Evolutionary conservation across 1,140 invertebrate genomes (phyloP), one percentile per base, ranked within the genome.

Genomic region (Galleria mellonella): DNA sequence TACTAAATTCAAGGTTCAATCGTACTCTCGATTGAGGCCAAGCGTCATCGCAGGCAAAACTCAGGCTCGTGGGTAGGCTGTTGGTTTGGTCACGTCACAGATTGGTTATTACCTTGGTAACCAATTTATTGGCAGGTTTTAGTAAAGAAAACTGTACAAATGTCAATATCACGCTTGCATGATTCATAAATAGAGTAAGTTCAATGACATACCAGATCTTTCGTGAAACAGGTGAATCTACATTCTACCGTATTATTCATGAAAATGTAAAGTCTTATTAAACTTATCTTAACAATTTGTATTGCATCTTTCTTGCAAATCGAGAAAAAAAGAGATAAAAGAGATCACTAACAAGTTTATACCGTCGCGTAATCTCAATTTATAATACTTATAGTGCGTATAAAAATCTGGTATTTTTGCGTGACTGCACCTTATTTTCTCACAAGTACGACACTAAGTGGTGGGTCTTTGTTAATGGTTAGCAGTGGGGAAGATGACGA

Each of bases 1-100:
- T 53, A 55, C 53, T 42, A 59, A 62, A 72, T 65, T 71, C 72
- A 81, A 81, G 73, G 75, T 71, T 62, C 47, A 32, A 13, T 12
- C 12, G 50, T 48, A 66, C 70, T 66, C 59, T 72, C 50, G 56
- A 54, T 44, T 41, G 30, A 46, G 40, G 48, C 38, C 49, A 62
- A 51, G 58, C 51, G 40, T 32, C 46, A 23, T 23, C 31, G 32
- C 29, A 44, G 50, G 30, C 32, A 30, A 30, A 31, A 43, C 7
- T 35, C 11, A 6, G 14, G 13, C 4, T 14, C 14, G 36, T 35
- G 45, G 37, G 30, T 23, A 40, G 32, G 15, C 13, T 12, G 41
- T 43, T 37, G 15, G 32, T 32, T 36, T 7, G n/a, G 5, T 6
- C 7, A 9, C 14, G 13, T 10, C 15, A 37, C 9, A 12, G 2